Conservation (phyloP, 1,140 invertebrate species). For the Cydia strobilella region DNA sequence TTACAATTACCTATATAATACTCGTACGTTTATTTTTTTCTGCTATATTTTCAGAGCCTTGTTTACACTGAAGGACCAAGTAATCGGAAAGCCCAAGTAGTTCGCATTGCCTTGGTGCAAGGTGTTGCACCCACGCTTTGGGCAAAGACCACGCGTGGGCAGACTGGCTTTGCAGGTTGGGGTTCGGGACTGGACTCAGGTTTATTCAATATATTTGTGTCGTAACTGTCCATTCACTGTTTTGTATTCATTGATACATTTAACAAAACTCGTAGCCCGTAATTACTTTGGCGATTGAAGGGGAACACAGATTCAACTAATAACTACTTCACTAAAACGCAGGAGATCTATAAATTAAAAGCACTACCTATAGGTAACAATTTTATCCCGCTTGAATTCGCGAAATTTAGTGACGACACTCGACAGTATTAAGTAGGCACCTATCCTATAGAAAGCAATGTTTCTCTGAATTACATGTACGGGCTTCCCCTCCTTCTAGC, state of each 20-base stretch:
- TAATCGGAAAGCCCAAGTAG: neutral
- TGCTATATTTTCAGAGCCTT: too few species aligned
- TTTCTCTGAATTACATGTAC: too few species aligned
- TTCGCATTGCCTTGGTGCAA: slow-evolving; percentile 12
- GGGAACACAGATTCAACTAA: neutral
- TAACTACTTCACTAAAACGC: neutral
- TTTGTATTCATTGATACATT: slow-evolving; percentile 15
- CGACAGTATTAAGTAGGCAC: too few species aligned
- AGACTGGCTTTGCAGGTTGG: slow-evolving; percentile 15
- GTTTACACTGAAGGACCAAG: slow-evolving; percentile 13
- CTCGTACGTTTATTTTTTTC: too few species aligned
- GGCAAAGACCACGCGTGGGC: slow-evolving; percentile 21
- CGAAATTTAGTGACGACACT: too few species aligned
- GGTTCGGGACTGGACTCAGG: slow-evolving; percentile 20
- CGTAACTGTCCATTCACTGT: slow-evolving; percentile 25
- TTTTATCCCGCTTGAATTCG: too few species aligned
- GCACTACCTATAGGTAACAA: too few species aligned
- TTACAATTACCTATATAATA: too few species aligned
- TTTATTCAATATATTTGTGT: slow-evolving; percentile 20
- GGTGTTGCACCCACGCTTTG: slow-evolving; percentile 7
- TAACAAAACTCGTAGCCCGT: slow-evolving; percentile 12
- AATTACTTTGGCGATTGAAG: neutral
- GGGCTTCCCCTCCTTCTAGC: too few species aligned
- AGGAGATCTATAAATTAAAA: neutral
- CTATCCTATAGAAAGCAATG: too few species aligned